Conservation (phyloP, 2,888 invertebrate species). For the Acanthopleura granulata region DNA sequence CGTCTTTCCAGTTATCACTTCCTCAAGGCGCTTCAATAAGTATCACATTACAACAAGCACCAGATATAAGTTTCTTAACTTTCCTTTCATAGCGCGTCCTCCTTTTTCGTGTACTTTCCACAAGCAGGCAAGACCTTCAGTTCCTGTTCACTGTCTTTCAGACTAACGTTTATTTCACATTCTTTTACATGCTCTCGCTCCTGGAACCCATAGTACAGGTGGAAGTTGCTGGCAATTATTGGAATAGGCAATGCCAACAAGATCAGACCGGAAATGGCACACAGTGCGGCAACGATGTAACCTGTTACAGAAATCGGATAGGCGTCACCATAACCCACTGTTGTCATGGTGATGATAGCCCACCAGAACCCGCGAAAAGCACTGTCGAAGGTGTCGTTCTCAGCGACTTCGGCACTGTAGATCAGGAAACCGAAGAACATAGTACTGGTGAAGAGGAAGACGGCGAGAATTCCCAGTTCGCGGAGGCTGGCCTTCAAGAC, state of each 20-base stretch:
- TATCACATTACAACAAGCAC: too few species aligned
- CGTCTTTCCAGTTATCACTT: too few species aligned
- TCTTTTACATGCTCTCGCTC: background rate
- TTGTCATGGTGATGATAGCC: slow-evolving; percentile 23
- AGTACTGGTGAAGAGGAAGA: slow-evolving; percentile 49
- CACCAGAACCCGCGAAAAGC: slow-evolving; percentile 66
- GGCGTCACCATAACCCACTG: slow-evolving; percentile 61
- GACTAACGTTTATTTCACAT: too few species aligned
- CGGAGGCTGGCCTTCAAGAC: slow-evolving; percentile 61
- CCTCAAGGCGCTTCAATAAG: too few species aligned
- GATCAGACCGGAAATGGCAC: slow-evolving; percentile 59
- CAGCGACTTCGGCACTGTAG: slow-evolving; percentile 44
- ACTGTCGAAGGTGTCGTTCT: slow-evolving; percentile 47
- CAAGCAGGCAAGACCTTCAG: too few species aligned
- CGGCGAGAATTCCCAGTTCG: slow-evolving; percentile 42
- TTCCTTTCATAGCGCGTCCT: too few species aligned
- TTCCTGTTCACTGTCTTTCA: too few species aligned
- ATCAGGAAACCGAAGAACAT: slow-evolving; percentile 41
- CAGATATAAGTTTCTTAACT: too few species aligned
- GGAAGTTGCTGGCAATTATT: slow-evolving; percentile 63
- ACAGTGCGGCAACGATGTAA: slow-evolving; percentile 51
- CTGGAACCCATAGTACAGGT: slow-evolving; percentile 53
- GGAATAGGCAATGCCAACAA: slow-evolving; percentile 63
- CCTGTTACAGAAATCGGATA: slow-evolving; percentile 51
- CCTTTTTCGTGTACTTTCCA: too few species aligned